A percentile compares a stretch with the other conserved stretches of the same genome.
These are phyloP conservation scores for Atta cephalotes DNA, from an alignment of 1,140 invertebrate species.

Conservation along the genomic window DNA sequence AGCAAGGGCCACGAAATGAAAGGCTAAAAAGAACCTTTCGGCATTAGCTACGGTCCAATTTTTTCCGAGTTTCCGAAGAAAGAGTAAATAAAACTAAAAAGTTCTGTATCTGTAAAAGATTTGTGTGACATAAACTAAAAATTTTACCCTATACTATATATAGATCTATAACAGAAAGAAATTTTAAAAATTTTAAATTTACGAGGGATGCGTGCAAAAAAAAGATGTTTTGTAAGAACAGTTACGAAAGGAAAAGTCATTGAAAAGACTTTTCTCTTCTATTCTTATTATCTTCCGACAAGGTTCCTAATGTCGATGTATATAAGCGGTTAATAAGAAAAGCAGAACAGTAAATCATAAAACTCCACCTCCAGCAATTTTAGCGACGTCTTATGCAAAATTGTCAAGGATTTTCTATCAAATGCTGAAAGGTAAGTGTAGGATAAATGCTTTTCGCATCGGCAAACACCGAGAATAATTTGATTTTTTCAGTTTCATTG, in stretches of 20 bases:
- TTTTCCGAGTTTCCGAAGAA: not conserved
- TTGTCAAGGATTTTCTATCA: conserved; percentile 12
- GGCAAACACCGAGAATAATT: not conserved
- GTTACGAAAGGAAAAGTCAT: not conserved
- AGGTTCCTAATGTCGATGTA: not conserved
- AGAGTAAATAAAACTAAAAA: not conserved
- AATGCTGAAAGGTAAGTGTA: not conserved
- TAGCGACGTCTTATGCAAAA: not conserved
- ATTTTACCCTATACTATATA: not conserved
- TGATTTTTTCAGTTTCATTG: not conserved
- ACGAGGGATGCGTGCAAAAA: not conserved
- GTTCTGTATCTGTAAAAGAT: not conserved
- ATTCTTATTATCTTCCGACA: not conserved
- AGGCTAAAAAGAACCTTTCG: not conserved
- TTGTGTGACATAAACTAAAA: not conserved
- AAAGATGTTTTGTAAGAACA: not conserved
- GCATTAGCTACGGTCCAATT: not conserved
- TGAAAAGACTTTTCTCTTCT: not conserved
- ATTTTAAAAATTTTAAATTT: not conserved
- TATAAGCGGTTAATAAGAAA: conserved; percentile 1
- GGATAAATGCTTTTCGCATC: not conserved
- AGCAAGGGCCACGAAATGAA: not conserved
- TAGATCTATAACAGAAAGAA: not conserved
- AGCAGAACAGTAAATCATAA: conserved; percentile 8
- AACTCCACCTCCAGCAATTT: not conserved